These are phyloP conservation scores for Acestrorhynchus altus DNA, from an alignment of 2,797 vertebrate genomes.

Conservation along the genomic window DNA sequence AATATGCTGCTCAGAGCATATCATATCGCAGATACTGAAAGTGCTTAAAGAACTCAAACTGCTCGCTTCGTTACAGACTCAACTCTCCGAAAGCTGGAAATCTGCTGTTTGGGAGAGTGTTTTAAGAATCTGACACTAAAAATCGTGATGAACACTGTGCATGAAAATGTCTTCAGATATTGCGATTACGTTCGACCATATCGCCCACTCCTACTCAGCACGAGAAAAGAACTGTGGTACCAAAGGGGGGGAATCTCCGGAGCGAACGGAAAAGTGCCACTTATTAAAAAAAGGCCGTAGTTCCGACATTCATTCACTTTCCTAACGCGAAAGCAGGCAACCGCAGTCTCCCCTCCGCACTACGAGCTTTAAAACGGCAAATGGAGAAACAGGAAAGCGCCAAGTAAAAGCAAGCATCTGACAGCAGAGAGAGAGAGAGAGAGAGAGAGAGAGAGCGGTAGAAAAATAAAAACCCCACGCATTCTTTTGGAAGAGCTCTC, in stretches of 20 bases:
- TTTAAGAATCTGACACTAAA: too few relatives aligned
- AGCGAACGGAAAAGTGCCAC: constrained; percentile 29
- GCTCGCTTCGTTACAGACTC: too few relatives aligned
- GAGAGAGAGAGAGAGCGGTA: constrained; percentile 43
- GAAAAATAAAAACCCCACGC: constrained; percentile 48
- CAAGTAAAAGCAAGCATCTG: constrained; percentile 57
- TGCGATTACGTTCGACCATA: too few relatives aligned
- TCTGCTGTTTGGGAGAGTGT: too few relatives aligned
- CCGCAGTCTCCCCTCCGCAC: constrained; percentile 37
- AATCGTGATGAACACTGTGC: too few relatives aligned
- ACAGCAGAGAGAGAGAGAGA: constrained; percentile 26
- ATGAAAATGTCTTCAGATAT: too few relatives aligned
- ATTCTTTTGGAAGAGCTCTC: constrained; percentile 56
- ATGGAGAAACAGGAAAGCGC: constrained; percentile 2
- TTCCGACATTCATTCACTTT: constrained; percentile 56
- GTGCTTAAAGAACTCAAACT: too few relatives aligned
- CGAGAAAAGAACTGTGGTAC: constrained; percentile 33
- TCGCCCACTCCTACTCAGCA: background rate
- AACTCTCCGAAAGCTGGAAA: too few relatives aligned
- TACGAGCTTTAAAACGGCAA: constrained; percentile 53
- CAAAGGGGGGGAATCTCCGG: constrained; percentile 23
- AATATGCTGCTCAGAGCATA: too few relatives aligned
- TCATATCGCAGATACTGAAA: too few relatives aligned
- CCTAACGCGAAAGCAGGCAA: constrained; percentile 50
- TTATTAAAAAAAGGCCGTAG: constrained; percentile 41